A percentile compares a stretch with the other conserved stretches of the same genome.
Conservation (phyloP, 30 jellyfish, hydroid and myxozoan species). For the Aurelia coerulea region DNA sequence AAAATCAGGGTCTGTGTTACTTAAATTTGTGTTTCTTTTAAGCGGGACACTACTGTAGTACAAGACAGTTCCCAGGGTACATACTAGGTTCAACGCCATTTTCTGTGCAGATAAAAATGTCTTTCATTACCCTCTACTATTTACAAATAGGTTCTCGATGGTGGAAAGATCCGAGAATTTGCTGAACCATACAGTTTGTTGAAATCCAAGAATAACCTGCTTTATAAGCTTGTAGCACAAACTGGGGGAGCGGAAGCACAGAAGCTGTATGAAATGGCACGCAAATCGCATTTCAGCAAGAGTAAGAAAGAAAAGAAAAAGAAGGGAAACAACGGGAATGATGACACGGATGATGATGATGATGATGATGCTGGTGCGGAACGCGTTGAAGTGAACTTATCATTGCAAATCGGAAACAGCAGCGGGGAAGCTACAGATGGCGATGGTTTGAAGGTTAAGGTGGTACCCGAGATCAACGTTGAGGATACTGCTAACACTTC, state of each 20-base stretch:
- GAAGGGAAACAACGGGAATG: background rate
- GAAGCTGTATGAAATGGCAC: conserved; percentile 83
- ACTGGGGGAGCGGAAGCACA: conserved; percentile 94
- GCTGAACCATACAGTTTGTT: conserved; percentile 82
- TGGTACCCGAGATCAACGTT: background rate
- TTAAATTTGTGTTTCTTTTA: no score
- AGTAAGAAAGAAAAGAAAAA: background rate
- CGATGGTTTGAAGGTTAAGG: background rate
- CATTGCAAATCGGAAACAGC: background rate
- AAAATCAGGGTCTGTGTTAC: no score
- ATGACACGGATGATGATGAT: background rate
- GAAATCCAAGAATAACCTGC: conserved; percentile 53
- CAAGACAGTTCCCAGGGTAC: no score
- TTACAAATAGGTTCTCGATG: conserved; percentile 85
- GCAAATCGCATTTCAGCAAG: conserved; percentile 42
- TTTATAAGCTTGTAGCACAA: conserved; percentile 87
- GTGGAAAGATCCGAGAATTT: conserved; percentile 82
- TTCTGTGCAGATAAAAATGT: no score
- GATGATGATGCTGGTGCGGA: background rate
- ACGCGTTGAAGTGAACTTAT: background rate
- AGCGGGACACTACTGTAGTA: no score
- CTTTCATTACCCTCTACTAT: no score
- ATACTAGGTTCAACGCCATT: no score
- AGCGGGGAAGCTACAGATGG: background rate
- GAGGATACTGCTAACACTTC: background rate